Percentiles rank a stretch among this genome's conserved stretches.
These are phyloP conservation scores for Stegodyphus mimosarum DNA, from an alignment of 1,140 invertebrate genomes.

Conservation along the genomic window DNA sequence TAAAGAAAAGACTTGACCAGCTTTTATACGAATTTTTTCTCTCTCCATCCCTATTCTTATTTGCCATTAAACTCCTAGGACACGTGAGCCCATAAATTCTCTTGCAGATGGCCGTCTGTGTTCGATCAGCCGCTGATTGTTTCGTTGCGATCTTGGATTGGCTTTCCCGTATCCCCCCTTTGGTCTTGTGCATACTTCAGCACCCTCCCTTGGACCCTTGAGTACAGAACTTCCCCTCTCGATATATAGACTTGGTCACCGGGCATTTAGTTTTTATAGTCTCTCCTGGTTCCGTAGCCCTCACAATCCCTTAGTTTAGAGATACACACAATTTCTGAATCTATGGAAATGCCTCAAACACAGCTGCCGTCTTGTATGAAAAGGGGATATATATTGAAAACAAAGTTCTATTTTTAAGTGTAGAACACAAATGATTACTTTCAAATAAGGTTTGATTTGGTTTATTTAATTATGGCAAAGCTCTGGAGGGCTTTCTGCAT, in stretches of 20 bases:
- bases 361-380: constrained; percentile 20
- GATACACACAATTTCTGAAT: constrained; percentile 54
- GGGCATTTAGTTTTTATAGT: constrained; percentile 53
- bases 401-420: background rate
- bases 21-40: background rate
- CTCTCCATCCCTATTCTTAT: background rate
- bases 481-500: no score
- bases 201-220: background rate
- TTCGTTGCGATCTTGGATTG: constrained; percentile 35
- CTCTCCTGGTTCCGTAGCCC: background rate
- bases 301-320: constrained; percentile 34
- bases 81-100: constrained; percentile 45
- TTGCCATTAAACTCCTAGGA: constrained; percentile 19
- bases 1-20: no score
- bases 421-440: no score
- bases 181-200: constrained; percentile 38
- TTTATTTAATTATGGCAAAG: no score
- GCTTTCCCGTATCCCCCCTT: background rate
- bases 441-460: no score
- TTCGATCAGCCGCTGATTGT: constrained; percentile 44
- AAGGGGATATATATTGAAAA: background rate
- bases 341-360: constrained; percentile 43
- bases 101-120: constrained; percentile 45
- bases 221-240: background rate
- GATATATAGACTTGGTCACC: constrained; percentile 44